phyloP scores from a whole-genome alignment of 2,888 invertebrate species.

The Leptarthrus brevirostris region DNA sequence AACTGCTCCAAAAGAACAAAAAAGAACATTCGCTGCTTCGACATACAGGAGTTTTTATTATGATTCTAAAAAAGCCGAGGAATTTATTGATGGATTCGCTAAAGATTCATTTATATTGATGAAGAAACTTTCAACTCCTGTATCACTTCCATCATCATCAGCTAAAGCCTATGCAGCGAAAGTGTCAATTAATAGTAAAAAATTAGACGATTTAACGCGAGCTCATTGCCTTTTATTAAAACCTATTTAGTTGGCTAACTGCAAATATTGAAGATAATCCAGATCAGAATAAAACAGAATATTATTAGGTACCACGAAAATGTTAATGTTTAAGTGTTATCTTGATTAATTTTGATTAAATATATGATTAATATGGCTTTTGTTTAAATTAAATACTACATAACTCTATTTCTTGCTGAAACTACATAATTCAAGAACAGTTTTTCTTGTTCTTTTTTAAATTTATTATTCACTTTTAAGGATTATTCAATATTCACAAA shows the following conservation, averaged over 20 bases:
- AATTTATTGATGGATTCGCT: conserved; percentile 27
- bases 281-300: neutral
- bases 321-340: too few relatives aligned
- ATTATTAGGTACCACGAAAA: neutral
- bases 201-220: neutral
- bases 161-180: neutral
- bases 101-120: conserved; percentile 23
- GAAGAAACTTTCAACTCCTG: conserved; percentile 8
- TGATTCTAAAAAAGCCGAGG: conserved; percentile 22
- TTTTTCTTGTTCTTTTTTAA: neutral
- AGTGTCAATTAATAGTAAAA: neutral
- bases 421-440: conserved; percentile 4
- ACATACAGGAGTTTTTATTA: conserved; percentile 44
- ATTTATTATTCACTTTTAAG: neutral
- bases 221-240: neutral
- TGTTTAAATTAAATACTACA: neutral
- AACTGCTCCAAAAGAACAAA: conserved; percentile 30
- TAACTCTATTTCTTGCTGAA: conserved; percentile 1
- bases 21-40: conserved; percentile 40
- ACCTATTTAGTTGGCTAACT: neutral
- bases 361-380: neutral
- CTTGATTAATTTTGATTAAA: too few relatives aligned
- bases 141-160: conserved; percentile 28
- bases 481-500: neutral
- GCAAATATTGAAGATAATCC: neutral